A percentile compares a stretch with the other conserved stretches of the same genome.
Evolutionary conservation across 2,888 invertebrate genomes (phyloP).

Genomic region (Phengaris arion): DNA sequence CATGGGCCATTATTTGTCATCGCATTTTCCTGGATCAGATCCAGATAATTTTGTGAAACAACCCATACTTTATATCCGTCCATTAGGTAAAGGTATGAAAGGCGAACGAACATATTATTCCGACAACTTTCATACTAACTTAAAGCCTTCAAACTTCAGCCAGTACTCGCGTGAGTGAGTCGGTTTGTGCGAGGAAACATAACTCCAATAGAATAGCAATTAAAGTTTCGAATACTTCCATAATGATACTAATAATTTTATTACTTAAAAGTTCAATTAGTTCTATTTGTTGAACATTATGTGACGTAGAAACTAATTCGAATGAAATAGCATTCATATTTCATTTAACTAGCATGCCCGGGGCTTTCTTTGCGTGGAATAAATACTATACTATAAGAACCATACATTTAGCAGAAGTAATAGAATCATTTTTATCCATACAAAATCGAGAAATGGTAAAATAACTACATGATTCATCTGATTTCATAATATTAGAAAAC

Average conservation of each 20-base stretch:
- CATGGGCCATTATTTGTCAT: not conserved
- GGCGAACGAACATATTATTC: not conserved
- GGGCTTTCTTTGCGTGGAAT: not conserved
- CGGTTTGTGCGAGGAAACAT: not conserved
- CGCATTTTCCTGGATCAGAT: not conserved
- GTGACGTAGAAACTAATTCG: too few species aligned
- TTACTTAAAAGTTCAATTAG: not conserved
- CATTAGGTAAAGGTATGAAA: not conserved
- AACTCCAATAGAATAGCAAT: slow-evolving; percentile 15
- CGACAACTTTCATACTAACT: not conserved
- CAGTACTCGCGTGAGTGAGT: not conserved
- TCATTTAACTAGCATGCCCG: not conserved
- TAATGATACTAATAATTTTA: slow-evolving; percentile 3
- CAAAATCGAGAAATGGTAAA: too few species aligned
- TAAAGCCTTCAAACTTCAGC: slow-evolving; percentile 15
- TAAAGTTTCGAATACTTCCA: not conserved
- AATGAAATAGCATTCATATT: not conserved
- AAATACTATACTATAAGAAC: not conserved
- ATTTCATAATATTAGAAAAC: too few species aligned
- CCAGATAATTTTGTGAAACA: not conserved
- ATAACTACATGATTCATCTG: too few species aligned
- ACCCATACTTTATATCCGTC: not conserved
- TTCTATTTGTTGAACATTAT: not conserved
- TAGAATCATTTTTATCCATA: too few species aligned
- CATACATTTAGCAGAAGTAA: too few species aligned